Percentiles rank a stretch among this genome's conserved stretches.
phyloP scores from a whole-genome alignment of 2,113 vertebrate genomes.

The Misgurnus mizolepis region DNA sequence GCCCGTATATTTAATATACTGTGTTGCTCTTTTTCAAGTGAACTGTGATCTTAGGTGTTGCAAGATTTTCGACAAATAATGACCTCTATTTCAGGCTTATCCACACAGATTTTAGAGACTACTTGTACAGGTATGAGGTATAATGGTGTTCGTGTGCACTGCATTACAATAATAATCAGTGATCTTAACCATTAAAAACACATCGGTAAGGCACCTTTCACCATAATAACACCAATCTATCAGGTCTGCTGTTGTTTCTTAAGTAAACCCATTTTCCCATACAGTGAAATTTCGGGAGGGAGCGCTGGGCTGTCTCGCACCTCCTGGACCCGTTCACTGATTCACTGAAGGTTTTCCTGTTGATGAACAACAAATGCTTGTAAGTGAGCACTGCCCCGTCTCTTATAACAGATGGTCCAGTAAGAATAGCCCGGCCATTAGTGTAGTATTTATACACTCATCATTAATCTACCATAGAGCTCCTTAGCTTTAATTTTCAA shows the following conservation, averaged over 20 bases:
- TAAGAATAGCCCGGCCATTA: slow-evolving; percentile 47
- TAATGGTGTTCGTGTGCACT: too few species aligned
- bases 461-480: slow-evolving; percentile 43
- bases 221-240: too few species aligned
- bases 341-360: slow-evolving; percentile 11
- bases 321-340: slow-evolving; percentile 7
- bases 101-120: too few species aligned
- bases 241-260: neutral
- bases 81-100: too few species aligned
- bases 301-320: neutral
- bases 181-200: too few species aligned
- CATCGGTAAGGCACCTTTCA: too few species aligned
- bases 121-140: too few species aligned
- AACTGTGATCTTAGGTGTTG: too few species aligned
- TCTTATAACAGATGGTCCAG: slow-evolving; percentile 43
- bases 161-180: too few species aligned
- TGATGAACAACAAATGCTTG: slow-evolving; percentile 22
- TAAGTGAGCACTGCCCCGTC: slow-evolving; percentile 32
- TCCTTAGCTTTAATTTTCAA: slow-evolving; percentile 33
- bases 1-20: too few species aligned
- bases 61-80: too few species aligned
- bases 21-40: too few species aligned
- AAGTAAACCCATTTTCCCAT: neutral
- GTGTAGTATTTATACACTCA: slow-evolving; percentile 51
- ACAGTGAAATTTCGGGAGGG: neutral